phyloP scores from a whole-genome alignment of 2,797 vertebrate species.

The Chiloscyllium punctatum region DNA sequence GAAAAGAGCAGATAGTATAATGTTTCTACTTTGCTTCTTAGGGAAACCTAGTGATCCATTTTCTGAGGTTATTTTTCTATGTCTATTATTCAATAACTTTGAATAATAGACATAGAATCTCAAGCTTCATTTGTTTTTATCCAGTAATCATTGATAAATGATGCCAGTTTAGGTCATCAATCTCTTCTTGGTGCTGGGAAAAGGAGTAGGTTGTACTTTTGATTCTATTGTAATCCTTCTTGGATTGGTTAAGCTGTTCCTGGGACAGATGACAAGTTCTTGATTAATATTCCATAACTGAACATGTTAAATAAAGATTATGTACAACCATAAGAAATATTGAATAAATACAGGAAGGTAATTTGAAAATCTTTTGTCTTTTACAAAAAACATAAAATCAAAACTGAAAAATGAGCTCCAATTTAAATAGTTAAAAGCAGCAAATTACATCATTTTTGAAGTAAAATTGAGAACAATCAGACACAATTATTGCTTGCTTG shows the following conservation, averaged over 20 bases:
- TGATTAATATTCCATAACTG: not conserved
- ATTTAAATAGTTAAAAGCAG: not conserved
- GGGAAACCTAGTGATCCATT: not conserved
- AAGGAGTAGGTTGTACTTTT: not conserved
- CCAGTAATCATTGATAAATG: not conserved
- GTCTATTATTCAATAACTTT: not conserved
- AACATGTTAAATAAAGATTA: slow-evolving; percentile 9
- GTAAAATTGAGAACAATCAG: not conserved
- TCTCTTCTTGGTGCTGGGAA: not conserved
- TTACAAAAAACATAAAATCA: not conserved
- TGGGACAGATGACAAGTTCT: not conserved
- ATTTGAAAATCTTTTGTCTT: not conserved
- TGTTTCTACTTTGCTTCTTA: not conserved
- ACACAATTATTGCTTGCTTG: not conserved
- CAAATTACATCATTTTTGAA: not conserved
- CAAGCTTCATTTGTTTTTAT: not conserved
- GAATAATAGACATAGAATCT: not conserved
- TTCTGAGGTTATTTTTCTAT: not conserved
- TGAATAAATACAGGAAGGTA: not conserved
- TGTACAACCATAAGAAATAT: not conserved
- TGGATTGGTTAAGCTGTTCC: not conserved
- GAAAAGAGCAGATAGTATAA: not conserved
- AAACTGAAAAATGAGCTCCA: not conserved
- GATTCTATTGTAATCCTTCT: not conserved
- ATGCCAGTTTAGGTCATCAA: not conserved